Evolutionary conservation across 1,140 invertebrate species (phyloP).

Genomic region (Campoletis sonorensis): DNA sequence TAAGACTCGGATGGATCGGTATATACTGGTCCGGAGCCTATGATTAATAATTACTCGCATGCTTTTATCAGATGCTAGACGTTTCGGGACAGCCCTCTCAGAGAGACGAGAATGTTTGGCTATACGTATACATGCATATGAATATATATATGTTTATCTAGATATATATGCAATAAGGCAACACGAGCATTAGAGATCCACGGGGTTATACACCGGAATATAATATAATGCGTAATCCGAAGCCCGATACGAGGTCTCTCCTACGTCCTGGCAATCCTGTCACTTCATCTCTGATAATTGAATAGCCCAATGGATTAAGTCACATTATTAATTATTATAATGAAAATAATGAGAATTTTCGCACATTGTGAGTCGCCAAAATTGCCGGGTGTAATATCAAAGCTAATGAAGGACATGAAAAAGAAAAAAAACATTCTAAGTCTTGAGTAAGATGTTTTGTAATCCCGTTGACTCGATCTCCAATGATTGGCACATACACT

Average conservation of each 20-base stretch:
- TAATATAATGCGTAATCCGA: slow-evolving; percentile 30
- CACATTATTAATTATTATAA: slow-evolving; percentile 34
- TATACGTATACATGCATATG: no score
- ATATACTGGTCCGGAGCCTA: slow-evolving; percentile 70
- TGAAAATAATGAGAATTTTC: slow-evolving; percentile 21
- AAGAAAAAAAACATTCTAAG: not conserved
- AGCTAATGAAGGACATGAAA: no score
- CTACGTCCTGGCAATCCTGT: not conserved
- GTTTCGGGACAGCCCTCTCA: slow-evolving; percentile 46
- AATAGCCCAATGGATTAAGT: slow-evolving; percentile 26
- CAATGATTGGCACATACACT: no score
- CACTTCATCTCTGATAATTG: slow-evolving; percentile 34
- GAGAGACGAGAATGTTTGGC: no score
- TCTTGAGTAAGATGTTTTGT: not conserved
- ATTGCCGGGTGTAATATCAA: not conserved
- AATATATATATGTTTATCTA: not conserved
- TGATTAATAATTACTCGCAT: slow-evolving; percentile 76
- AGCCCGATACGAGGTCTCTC: not conserved
- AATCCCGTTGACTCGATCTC: not conserved
- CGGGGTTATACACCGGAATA: slow-evolving; percentile 5
- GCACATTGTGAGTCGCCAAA: not conserved
- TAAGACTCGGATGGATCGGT: slow-evolving; percentile 75
- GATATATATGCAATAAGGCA: slow-evolving; percentile 3
- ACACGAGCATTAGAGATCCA: slow-evolving; percentile 1
- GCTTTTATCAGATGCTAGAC: slow-evolving; percentile 73